phyloP scores from a whole-genome alignment of 2,888 invertebrate species.

The Scaptomyza caliginosa region DNA sequence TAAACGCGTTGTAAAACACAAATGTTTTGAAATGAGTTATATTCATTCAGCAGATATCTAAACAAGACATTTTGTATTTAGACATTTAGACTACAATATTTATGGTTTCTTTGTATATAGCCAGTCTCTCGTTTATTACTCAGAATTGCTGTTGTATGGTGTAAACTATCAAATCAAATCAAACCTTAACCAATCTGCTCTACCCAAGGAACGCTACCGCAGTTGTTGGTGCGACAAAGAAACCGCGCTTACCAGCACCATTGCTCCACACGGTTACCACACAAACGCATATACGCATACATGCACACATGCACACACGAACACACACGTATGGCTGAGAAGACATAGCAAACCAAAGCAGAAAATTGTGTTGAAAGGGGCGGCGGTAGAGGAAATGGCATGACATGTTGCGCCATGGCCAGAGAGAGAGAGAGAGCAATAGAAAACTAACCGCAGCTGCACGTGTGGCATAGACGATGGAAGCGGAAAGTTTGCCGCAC shows the following conservation, averaged over 20 bases:
- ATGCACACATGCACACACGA: conserved; percentile 8
- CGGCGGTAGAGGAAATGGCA: conserved; percentile 8
- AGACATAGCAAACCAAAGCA: conserved; percentile 32
- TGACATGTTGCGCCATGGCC: background rate
- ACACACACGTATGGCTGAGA: conserved; percentile 5
- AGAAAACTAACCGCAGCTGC: conserved; percentile 68
- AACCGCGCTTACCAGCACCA: conserved; percentile 53
- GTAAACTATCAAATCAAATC: conserved; percentile 37
- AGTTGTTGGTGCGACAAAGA: conserved; percentile 69
- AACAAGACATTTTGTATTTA: background rate
- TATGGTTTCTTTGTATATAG: conserved; percentile 17
- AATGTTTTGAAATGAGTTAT: background rate
- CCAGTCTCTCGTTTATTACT: conserved; percentile 5
- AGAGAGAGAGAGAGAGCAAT: conserved; percentile 21
- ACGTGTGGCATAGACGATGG: conserved; percentile 49
- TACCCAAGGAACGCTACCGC: conserved; percentile 61
- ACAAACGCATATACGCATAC: conserved; percentile 13
- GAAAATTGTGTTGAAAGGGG: conserved; percentile 19
- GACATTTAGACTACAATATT: conserved; percentile 8
- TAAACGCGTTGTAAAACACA: background rate
- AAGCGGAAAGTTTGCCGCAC: conserved; percentile 60
- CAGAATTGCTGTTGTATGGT: background rate
- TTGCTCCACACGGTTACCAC: conserved; percentile 25
- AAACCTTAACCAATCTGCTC: conserved; percentile 64
- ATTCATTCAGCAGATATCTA: background rate